Evolutionary conservation across 2,888 invertebrate species (phyloP), one percentile per base, ranked within the genome.

Genomic region (Agriopis leucophaearia): DNA sequence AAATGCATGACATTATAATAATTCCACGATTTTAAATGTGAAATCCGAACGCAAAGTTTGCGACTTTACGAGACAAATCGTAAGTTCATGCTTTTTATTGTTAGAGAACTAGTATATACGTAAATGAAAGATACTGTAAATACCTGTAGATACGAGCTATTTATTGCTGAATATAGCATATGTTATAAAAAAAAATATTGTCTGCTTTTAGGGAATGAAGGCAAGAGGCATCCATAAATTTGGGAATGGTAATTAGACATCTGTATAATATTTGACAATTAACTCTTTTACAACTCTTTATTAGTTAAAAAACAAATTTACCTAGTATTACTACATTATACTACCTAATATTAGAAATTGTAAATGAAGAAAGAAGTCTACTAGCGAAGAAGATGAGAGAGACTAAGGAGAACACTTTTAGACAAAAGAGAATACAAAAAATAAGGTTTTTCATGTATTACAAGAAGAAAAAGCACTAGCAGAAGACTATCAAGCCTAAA

Each of bases 1-100:
- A 72, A 72, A 61, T 64, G 27, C 50, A 42, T 54, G 68, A 68
- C 63, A 68, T 72, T 61, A 70, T 72, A 72, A 72, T 72, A 70
- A 62, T 66, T 62, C 55, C 57, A 61, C 50, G 64, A 58, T 59
- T 55, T 67, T 59, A 61, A 68, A 61, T 60, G 54, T 50, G 50
- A 47, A 66, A 62, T 61, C 57, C 61, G 45, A 56, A 66, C 56
- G 57, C 66, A 66, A 65, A 60, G 52, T 66, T 65, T 47, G 56
- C 66, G 18, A 57, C 16, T 61, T 66, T 66, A 66, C 51, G 66
- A 66, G 61, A 51, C 57, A 66, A 57, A 66, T 56, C 61, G 52
- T 62, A 61, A 45, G 18, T 57, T 13, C 61, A 15, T 15, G 57
- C 27, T 51, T 61, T 61, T 61, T 61, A 62, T 66, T 45, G 50